These are phyloP conservation scores for Coracopsis vasa DNA, from an alignment of 2,113 vertebrate species.

Conservation along the genomic window DNA sequence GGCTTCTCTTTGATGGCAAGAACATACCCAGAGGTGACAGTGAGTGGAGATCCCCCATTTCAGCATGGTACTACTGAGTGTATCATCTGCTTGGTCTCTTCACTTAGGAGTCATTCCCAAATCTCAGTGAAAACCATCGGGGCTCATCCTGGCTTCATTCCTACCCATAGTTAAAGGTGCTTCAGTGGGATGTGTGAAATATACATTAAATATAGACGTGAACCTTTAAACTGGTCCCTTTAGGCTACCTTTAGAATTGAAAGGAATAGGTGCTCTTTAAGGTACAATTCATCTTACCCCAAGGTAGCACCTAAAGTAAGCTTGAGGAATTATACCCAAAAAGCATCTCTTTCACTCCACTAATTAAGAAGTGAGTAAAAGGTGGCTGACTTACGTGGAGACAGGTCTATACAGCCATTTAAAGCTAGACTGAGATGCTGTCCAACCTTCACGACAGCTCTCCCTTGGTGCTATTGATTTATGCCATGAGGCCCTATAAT, in stretches of 20 bases:
- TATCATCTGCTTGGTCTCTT: background rate
- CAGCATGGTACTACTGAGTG: background rate
- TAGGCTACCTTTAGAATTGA: background rate
- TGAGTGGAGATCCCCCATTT: background rate
- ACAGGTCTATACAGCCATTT: background rate
- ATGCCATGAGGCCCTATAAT: background rate
- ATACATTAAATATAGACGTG: background rate
- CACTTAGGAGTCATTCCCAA: background rate
- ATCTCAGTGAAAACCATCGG: background rate
- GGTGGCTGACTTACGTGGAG: background rate
- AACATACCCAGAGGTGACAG: background rate
- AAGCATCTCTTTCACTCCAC: background rate
- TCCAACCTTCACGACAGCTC: background rate
- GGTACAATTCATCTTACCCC: background rate
- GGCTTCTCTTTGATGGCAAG: background rate
- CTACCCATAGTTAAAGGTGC: background rate
- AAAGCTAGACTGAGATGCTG: background rate
- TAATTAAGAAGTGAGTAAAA: background rate
- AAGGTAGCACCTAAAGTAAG: background rate
- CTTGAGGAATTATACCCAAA: background rate
- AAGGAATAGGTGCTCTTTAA: background rate
- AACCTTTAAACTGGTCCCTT: background rate
- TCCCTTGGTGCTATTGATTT: background rate
- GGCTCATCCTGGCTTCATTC: background rate
- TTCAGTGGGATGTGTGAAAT: background rate